Evolutionary conservation across 2,113 vertebrate species (phyloP).

Genomic region (Trichomycterus rosablanca): DNA sequence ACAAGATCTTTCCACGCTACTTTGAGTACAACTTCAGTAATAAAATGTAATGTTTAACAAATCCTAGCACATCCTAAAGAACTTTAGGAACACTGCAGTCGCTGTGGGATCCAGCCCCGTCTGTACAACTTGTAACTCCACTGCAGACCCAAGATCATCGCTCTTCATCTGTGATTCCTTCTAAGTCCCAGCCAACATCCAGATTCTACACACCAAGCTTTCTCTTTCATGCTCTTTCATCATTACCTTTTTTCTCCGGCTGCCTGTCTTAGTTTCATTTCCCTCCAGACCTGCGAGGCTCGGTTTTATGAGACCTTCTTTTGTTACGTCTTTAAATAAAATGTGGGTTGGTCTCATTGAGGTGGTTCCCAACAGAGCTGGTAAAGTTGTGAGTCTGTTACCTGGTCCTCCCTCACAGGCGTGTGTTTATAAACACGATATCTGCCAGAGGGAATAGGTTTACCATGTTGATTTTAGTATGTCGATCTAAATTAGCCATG

Average conservation of each 20-base stretch:
- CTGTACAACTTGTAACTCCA: not conserved
- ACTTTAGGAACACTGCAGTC: no score
- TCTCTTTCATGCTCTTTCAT: slow-evolving; percentile 61
- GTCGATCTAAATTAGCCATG: slow-evolving; percentile 15
- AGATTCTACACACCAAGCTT: slow-evolving; percentile 20
- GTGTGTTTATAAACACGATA: slow-evolving; percentile 8
- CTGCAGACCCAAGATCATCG: not conserved
- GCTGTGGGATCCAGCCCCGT: no score
- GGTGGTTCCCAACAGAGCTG: slow-evolving; percentile 27
- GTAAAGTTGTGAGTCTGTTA: slow-evolving; percentile 7
- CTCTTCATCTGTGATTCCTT: slow-evolving; percentile 5
- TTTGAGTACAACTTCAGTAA: no score
- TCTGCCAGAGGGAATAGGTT: slow-evolving; percentile 7
- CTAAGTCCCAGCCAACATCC: slow-evolving; percentile 14
- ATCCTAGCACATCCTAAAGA: no score
- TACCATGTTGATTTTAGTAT: slow-evolving; percentile 25
- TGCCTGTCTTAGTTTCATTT: slow-evolving; percentile 38
- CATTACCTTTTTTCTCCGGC: slow-evolving; percentile 45
- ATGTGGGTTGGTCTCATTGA: slow-evolving; percentile 42
- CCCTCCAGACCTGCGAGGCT: slow-evolving; percentile 31
- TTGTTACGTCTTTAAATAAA: slow-evolving; percentile 44
- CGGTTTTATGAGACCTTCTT: slow-evolving; percentile 33
- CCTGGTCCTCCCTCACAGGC: slow-evolving; percentile 21
- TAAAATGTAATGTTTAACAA: no score
- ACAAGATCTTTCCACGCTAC: no score